Conservation (phyloP, 2,888 invertebrate species). For the Julus scanicus region DNA sequence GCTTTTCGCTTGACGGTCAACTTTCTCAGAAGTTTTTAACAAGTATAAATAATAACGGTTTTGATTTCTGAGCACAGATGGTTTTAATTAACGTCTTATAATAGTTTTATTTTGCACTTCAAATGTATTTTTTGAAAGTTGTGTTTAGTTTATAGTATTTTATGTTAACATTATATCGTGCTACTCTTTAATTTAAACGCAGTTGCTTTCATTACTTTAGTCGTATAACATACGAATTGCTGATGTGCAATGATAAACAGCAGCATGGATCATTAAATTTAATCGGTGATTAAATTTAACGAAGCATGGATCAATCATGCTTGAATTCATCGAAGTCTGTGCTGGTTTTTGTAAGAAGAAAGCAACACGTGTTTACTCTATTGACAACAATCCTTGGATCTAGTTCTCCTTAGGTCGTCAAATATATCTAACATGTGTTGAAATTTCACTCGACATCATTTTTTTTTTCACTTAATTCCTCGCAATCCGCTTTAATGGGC, state of each 20-base stretch:
- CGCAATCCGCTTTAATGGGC: conserved; percentile 26
- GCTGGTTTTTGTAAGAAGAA: not conserved
- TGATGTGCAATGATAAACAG: not conserved
- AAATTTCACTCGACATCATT: conserved; percentile 8
- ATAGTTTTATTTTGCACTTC: not conserved
- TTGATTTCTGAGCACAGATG: too few relatives aligned
- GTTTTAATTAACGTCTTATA: too few relatives aligned
- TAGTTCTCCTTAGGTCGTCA: not conserved
- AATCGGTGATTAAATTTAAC: not conserved
- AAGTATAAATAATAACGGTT: too few relatives aligned
- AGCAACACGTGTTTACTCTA: not conserved
- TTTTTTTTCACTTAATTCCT: not conserved
- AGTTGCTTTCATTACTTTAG: not conserved
- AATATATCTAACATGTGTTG: conserved; percentile 37
- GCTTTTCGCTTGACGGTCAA: too few relatives aligned
- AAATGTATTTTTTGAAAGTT: not conserved
- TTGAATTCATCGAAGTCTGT: not conserved
- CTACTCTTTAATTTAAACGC: not conserved
- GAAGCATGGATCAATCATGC: not conserved
- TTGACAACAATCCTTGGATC: conserved; percentile 1
- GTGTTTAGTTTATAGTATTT: not conserved
- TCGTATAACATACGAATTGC: not conserved
- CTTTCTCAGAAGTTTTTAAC: too few relatives aligned
- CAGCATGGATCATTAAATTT: not conserved
- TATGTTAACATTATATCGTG: too few relatives aligned